Conservation (phyloP, 2,797 vertebrate genomes). For the Fratercula arctica region DNA sequence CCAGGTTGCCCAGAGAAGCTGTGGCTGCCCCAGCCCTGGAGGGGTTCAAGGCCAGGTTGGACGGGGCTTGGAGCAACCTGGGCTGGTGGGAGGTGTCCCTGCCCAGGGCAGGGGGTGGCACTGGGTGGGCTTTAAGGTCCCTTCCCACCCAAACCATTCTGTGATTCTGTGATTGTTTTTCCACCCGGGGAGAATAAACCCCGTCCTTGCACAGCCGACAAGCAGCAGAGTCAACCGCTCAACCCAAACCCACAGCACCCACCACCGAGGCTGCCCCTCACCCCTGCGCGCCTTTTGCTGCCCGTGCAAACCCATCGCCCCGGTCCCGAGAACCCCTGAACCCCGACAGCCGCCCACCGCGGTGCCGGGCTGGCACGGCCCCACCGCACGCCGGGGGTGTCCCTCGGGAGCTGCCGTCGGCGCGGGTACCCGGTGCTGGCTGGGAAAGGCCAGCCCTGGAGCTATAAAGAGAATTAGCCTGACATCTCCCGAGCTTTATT, state of each 20-base stretch:
- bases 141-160: not conserved
- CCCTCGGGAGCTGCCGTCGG: not conserved
- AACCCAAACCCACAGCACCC: not conserved
- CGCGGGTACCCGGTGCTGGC: not conserved
- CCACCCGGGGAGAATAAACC: not conserved
- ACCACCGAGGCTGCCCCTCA: accelerated
- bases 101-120: not conserved
- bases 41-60: not conserved
- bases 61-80: not conserved
- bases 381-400: not conserved
- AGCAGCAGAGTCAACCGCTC: accelerated
- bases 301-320: accelerated
- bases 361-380: not conserved
- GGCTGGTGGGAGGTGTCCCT: not conserved
- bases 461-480: not conserved
- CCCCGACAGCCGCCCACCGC: not conserved
- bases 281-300: not conserved
- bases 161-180: not conserved
- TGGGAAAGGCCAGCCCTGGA: conserved; percentile 36
- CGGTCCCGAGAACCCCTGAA: not conserved
- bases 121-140: not conserved
- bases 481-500: not conserved
- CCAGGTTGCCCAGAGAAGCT: too few relatives aligned
- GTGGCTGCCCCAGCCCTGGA: not conserved
- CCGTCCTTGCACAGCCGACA: not conserved